These are phyloP conservation scores for Podiceps cristatus DNA, from an alignment of 2,113 vertebrate genomes.

Conservation along the genomic window DNA sequence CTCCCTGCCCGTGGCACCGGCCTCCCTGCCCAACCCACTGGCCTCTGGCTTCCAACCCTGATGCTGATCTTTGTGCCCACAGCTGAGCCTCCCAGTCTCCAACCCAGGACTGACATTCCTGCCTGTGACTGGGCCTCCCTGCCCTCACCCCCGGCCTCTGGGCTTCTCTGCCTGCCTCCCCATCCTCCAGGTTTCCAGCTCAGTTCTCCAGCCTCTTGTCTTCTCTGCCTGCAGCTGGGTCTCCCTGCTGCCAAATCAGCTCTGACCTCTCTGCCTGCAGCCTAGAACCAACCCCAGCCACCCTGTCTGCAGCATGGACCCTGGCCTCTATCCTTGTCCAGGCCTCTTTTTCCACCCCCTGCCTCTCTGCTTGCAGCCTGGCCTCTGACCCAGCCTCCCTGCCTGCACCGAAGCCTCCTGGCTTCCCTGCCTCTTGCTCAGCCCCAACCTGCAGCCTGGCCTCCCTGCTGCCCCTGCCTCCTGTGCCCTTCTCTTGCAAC, in stretches of 20 bases:
- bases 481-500: neutral
- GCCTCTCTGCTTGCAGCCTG: neutral
- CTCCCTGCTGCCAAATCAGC: neutral
- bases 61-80: no score
- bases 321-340: neutral
- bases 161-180: neutral
- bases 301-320: neutral
- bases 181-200: neutral
- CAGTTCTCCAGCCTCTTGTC: neutral
- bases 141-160: no score
- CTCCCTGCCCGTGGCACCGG: no score
- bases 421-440: neutral
- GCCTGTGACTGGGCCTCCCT: neutral
- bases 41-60: neutral
- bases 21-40: rapidly evolving
- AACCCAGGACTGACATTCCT: neutral
- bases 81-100: neutral
- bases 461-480: neutral
- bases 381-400: neutral
- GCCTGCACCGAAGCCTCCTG: rapidly evolving
- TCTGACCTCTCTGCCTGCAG: neutral
- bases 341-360: no score
- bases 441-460: neutral
- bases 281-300: no score
- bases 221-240: neutral